A percentile compares a stretch with the other conserved stretches of the same genome.
These are phyloP conservation scores for Eulacestoma nigropectus DNA, from an alignment of 2,113 vertebrate species.

Conservation along the genomic window DNA sequence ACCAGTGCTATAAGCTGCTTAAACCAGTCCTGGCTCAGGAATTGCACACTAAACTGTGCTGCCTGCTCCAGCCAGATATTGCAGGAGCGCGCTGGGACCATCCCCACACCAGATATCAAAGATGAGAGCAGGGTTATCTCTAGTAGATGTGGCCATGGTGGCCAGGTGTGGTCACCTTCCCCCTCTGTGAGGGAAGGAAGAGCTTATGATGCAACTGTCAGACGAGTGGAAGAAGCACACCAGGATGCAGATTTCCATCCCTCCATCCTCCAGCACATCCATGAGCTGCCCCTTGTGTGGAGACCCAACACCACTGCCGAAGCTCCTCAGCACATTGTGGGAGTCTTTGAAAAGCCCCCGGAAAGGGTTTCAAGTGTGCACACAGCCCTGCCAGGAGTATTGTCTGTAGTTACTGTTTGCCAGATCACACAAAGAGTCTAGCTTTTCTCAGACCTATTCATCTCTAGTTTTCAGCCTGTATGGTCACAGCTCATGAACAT, in stretches of 20 bases:
- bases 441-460: not conserved
- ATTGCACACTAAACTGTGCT: not conserved
- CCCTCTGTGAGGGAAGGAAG: not conserved
- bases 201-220: not conserved
- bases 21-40: not conserved
- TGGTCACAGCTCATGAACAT: not conserved
- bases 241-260: not conserved
- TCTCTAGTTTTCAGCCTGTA: not conserved
- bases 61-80: not conserved
- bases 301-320: not conserved
- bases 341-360: not conserved
- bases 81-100: not conserved
- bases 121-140: not conserved
- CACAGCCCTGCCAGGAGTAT: not conserved
- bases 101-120: not conserved
- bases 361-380: not conserved
- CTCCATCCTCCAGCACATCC: not conserved
- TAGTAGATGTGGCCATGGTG: not conserved
- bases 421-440: not conserved
- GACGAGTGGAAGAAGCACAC: not conserved
- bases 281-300: not conserved
- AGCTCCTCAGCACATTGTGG: not conserved
- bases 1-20: not conserved
- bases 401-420: not conserved
- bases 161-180: not conserved